These are phyloP conservation scores for Cantharis lateralis DNA, from an alignment of 2,888 invertebrate genomes.

Conservation along the genomic window DNA sequence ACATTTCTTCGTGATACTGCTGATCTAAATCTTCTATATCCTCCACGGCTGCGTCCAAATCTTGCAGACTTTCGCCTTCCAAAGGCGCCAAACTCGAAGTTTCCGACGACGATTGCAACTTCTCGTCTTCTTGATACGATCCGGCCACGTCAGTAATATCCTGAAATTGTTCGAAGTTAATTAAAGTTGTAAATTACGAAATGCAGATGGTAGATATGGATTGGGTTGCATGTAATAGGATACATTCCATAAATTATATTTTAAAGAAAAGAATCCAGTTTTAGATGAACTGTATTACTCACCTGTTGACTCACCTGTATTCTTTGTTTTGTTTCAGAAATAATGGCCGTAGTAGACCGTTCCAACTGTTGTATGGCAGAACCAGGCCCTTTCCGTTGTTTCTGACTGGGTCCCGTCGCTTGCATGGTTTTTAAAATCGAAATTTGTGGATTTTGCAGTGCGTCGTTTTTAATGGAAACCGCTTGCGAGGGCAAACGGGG, in stretches of 20 bases:
- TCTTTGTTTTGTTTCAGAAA: conserved; percentile 49
- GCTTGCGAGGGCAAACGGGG: not conserved
- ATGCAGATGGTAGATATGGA: too few species aligned
- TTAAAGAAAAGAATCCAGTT: too few species aligned
- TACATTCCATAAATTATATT: too few species aligned
- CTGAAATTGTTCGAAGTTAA: conserved; percentile 34
- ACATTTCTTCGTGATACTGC: conserved; percentile 14
- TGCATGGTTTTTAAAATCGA: conserved; percentile 33
- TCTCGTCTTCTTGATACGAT: conserved; percentile 46
- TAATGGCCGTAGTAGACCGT: conserved; percentile 49
- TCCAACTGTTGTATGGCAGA: conserved; percentile 51
- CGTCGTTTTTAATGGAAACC: conserved; percentile 10
- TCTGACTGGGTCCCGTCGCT: conserved; percentile 29
- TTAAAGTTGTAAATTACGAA: too few species aligned
- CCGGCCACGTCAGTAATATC: conserved; percentile 54
- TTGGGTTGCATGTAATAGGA: too few species aligned
- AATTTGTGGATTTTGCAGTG: not conserved
- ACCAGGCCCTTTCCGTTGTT: conserved; percentile 27
- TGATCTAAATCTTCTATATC: conserved; percentile 31
- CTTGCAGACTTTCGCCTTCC: conserved; percentile 26
- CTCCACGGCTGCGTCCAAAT: conserved; percentile 28
- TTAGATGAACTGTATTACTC: too few species aligned
- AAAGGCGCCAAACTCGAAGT: conserved; percentile 18
- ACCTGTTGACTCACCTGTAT: conserved; percentile 46
- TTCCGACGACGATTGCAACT: conserved; percentile 16